Base-by-base conservation (phyloP, 2,888 invertebrate species). In the Agonopterix subpropinquella region DNA sequence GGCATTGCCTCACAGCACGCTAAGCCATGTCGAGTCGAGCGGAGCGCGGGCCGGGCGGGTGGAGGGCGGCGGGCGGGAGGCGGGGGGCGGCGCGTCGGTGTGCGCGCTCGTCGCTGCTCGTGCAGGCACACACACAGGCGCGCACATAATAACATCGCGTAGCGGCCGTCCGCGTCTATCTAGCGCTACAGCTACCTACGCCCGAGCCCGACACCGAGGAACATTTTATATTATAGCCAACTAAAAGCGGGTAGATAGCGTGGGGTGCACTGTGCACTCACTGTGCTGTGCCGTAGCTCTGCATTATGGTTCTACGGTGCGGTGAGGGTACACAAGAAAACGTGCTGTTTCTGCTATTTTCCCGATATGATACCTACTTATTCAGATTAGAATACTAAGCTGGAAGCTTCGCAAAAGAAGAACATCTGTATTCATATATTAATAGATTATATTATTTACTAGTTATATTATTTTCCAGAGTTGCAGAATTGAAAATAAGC, bases 1-100 rank as follows among this genome's bases (percentile, higher is more conserved):
- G 77, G 80, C 82, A 80, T 87, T 87, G 86, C 87, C 77, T 81
- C 86, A 86, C 78, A 77, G 73, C 70, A 67, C 75, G 78, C 73
- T 73, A 70, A 79, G 80, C 74, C 80, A 76, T 77, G 80, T 73
- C 80, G 77, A 72, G 80, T 73, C 80, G 77, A 72, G 68, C 70
- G 73, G 66, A 64, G 64, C 64, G 64, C 60, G 70, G 67, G 66
- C 59, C 64, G 66, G 50, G 55, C 28, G 64, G 56, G 64, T 67
- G 56, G 64, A 51, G 66, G 53, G 61, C 63, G 53, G 55, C 49
- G 52, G 58, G 59, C 58, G 44, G 51, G 58, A 57, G 55, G 43
- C 58, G 51, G 52, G 54, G 55, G 54, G 56, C 59, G 51, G 54
- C 50, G 65, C 47, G 61, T 59, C 67, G 67, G 73, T 71, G 75